Evolutionary conservation across 2,113 vertebrate genomes (phyloP).

Genomic region (Pteronura brasiliensis): DNA sequence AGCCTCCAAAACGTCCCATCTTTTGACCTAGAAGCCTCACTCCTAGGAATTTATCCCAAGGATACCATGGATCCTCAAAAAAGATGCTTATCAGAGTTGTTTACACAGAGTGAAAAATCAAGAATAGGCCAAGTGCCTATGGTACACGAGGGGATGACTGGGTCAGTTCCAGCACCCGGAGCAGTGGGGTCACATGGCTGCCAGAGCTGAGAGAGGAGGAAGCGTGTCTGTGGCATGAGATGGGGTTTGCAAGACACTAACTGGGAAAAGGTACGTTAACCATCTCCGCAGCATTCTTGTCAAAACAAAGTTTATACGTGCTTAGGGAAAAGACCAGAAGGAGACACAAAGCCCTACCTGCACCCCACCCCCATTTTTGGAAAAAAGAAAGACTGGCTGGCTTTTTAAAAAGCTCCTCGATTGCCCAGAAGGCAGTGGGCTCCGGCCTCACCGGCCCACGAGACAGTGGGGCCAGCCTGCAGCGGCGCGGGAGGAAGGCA

Average conservation of each 20-base stretch:
- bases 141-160: fast-evolving
- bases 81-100: neutral
- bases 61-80: neutral
- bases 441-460: neutral
- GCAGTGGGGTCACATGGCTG: fast-evolving
- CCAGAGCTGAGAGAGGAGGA: neutral
- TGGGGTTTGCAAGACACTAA: no score
- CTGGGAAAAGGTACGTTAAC: neutral
- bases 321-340: neutral
- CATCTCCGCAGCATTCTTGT: neutral
- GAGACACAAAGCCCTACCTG: neutral
- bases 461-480: neutral
- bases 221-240: no score
- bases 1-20: neutral
- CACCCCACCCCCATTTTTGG: neutral
- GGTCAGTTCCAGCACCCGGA: neutral
- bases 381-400: neutral
- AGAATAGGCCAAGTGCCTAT: neutral
- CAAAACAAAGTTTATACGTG: neutral
- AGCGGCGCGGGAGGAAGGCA: neutral
- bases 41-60: neutral
- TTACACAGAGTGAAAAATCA: neutral
- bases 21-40: neutral
- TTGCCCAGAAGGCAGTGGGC: neutral
- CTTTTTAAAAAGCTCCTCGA: neutral